phyloP scores from a whole-genome alignment of 2,113 vertebrate genomes.

The Suncus etruscus region DNA sequence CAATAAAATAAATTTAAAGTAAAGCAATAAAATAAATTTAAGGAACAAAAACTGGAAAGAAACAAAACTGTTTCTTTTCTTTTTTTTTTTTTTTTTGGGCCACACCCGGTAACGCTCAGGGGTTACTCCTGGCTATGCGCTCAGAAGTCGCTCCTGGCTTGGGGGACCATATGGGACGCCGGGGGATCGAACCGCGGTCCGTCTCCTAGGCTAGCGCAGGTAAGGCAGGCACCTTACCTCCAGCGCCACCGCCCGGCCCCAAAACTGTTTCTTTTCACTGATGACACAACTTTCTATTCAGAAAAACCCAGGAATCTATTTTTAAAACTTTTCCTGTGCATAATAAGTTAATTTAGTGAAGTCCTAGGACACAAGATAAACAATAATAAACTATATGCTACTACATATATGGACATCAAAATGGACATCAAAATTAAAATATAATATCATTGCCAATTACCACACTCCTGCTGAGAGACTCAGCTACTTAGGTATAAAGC shows the following conservation, averaged over 20 bases:
- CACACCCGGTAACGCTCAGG: too few relatives aligned
- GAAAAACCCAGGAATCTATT: slow-evolving; percentile 11
- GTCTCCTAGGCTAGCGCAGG: too few relatives aligned
- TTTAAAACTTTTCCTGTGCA: not conserved
- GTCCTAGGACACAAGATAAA: not conserved
- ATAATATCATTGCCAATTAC: not conserved
- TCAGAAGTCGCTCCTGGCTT: too few relatives aligned
- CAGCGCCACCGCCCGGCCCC: too few relatives aligned
- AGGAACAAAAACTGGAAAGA: not conserved
- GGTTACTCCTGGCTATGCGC: too few relatives aligned
- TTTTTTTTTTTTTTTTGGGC: too few relatives aligned
- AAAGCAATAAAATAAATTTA: not conserved
- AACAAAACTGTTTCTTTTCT: slow-evolving; percentile 40
- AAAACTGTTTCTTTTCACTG: slow-evolving; percentile 34
- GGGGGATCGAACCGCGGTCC: too few relatives aligned
- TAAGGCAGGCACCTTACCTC: too few relatives aligned
- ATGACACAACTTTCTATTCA: not conserved
- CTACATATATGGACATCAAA: slow-evolving; percentile 17
- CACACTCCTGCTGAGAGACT: not conserved
- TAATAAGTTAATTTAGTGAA: not conserved
- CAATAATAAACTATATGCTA: slow-evolving; percentile 24
- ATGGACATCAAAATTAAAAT: slow-evolving; percentile 11
- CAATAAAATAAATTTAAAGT: not conserved
- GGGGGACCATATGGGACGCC: too few relatives aligned
- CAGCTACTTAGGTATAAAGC: slow-evolving; percentile 34